phyloP scores from a whole-genome alignment of 2,797 vertebrate genomes.

The Coranthus polyacanthus region DNA sequence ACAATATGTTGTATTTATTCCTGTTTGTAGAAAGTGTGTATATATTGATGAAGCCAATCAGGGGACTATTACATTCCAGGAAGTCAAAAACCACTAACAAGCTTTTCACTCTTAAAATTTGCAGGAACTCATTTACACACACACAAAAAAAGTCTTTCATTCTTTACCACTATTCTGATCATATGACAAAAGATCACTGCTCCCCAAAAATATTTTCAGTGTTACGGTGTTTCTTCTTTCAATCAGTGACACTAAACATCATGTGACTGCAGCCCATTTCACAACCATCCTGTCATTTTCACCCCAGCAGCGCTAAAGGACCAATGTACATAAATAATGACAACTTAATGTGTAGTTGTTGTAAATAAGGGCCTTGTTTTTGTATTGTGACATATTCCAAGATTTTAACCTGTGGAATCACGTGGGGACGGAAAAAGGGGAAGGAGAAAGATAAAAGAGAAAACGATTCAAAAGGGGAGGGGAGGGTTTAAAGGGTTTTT shows the following conservation, averaged over 20 bases:
- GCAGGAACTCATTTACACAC: slow-evolving; percentile 30
- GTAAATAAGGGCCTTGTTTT: slow-evolving; percentile 77
- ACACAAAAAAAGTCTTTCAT: slow-evolving; percentile 6
- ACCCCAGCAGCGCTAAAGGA: slow-evolving; percentile 42
- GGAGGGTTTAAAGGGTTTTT: slow-evolving; percentile 24
- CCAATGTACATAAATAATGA: slow-evolving; percentile 70
- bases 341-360: slow-evolving; percentile 67
- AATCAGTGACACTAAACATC: too few species aligned
- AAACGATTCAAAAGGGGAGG: background rate
- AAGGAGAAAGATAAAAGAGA: slow-evolving; percentile 8
- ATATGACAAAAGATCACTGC: slow-evolving; percentile 9
- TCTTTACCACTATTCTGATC: slow-evolving; percentile 48
- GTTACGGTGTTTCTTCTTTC: background rate
- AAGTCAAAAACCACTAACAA: slow-evolving; percentile 65
- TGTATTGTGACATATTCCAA: slow-evolving; percentile 68
- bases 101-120: slow-evolving; percentile 33
- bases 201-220: background rate
- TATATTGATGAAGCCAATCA: slow-evolving; percentile 79
- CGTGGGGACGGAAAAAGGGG: slow-evolving; percentile 1
- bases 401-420: slow-evolving; percentile 72
- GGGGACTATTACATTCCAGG: slow-evolving; percentile 62
- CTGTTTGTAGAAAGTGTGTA: slow-evolving; percentile 82
- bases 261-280: slow-evolving; percentile 54
- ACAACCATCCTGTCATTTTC: slow-evolving; percentile 29
- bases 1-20: slow-evolving; percentile 78